Conservation (phyloP, 2,797 vertebrate species). For the Gallinago solitaria region DNA sequence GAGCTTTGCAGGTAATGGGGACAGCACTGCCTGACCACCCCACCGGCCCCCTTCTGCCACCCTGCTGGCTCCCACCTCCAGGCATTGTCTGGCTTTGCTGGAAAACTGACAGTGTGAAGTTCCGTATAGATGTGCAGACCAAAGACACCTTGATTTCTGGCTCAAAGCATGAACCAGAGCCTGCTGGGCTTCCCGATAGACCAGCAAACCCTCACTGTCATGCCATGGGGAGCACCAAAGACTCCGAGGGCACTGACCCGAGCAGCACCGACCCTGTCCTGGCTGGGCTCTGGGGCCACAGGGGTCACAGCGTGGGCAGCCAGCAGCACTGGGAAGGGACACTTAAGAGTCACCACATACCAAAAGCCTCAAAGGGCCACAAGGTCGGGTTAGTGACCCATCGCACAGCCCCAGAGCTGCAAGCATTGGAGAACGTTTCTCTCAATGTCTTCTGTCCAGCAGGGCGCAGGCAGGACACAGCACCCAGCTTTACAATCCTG, state of each 20-base stretch:
- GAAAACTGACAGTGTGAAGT: neutral
- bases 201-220: neutral
- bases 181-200: neutral
- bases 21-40: rapidly evolving
- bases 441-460: neutral
- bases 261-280: neutral
- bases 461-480: neutral
- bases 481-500: neutral
- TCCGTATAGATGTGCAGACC: neutral
- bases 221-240: rapidly evolving
- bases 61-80: neutral
- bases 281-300: rapidly evolving
- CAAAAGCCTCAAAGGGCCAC: neutral
- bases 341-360: neutral
- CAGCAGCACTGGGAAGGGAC: neutral
- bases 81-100: neutral
- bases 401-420: neutral
- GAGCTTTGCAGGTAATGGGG: neutral
- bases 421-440: neutral
- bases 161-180: neutral
- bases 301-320: neutral
- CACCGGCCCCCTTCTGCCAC: neutral
- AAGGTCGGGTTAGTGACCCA: neutral
- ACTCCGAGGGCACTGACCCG: rapidly evolving
- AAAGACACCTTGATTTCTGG: neutral